phyloP scores from a whole-genome alignment of 2,888 invertebrate genomes.

The Hypercompe scribonia region DNA sequence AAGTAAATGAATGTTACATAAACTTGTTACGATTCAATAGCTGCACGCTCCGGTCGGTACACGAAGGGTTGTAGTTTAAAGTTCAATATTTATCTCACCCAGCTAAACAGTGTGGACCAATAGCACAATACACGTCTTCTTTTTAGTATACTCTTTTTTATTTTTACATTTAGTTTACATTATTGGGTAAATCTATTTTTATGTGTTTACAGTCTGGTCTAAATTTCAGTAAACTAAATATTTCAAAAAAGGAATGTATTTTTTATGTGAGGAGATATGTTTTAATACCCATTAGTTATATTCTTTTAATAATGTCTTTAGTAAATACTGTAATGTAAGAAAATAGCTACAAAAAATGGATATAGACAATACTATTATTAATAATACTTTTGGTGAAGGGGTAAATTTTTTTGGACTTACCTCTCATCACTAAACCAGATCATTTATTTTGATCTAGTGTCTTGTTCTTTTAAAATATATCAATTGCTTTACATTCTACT shows the following conservation, averaged over 20 bases:
- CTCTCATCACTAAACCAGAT: too few relatives aligned
- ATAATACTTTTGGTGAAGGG: too few relatives aligned
- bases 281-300: not conserved
- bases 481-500: too few relatives aligned
- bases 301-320: too few relatives aligned
- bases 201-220: not conserved
- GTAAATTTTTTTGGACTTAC: too few relatives aligned
- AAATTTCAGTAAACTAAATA: too few relatives aligned
- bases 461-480: too few relatives aligned
- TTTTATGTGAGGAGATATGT: not conserved
- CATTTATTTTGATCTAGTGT: too few relatives aligned
- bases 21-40: not conserved
- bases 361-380: too few relatives aligned
- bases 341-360: too few relatives aligned
- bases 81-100: not conserved
- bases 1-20: not conserved
- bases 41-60: not conserved
- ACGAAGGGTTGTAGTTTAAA: constrained; percentile 1
- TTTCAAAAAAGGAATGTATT: not conserved
- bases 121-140: not conserved
- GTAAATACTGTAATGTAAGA: too few relatives aligned
- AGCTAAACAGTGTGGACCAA: not conserved
- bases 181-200: not conserved
- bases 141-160: not conserved
- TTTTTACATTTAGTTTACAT: not conserved